Percentiles rank a stretch among this genome's conserved stretches.
phyloP scores from a whole-genome alignment of 1,140 invertebrate genomes.

The Calliphora vicina region DNA sequence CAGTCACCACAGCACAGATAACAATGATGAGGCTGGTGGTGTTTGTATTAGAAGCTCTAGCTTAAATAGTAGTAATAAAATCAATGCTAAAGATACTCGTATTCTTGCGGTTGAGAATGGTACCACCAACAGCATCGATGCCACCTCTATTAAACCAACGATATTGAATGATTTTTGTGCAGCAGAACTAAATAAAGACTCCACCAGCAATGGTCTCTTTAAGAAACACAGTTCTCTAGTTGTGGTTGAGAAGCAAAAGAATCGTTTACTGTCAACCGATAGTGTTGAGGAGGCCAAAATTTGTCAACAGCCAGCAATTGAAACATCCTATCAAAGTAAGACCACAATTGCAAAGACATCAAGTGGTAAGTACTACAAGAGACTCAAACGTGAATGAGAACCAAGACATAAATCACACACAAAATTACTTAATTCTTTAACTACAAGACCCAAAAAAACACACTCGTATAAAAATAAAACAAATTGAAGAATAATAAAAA shows the following conservation, averaged over 20 bases:
- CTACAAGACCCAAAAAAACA: no score
- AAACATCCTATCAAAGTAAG: constrained; percentile 40
- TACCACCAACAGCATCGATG: not conserved
- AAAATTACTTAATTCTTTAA: not conserved
- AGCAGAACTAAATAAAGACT: not conserved
- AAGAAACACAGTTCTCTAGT: not conserved
- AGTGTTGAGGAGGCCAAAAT: constrained; percentile 4
- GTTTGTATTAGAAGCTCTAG: not conserved
- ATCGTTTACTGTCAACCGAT: not conserved
- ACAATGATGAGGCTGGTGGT: no score
- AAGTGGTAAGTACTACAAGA: constrained; percentile 25
- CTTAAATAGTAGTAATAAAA: not conserved
- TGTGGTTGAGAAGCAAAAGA: not conserved
- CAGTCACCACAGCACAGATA: no score
- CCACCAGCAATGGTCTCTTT: not conserved
- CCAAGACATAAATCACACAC: not conserved
- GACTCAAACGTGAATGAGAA: not conserved
- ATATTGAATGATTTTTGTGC: not conserved
- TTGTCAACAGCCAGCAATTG: constrained; percentile 24
- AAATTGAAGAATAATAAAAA: not conserved
- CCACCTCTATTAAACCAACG: not conserved
- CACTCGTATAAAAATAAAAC: no score
- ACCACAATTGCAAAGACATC: constrained; percentile 40
- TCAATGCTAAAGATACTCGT: not conserved
- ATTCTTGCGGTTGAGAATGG: not conserved